These are phyloP conservation scores for Cossypha polioptera DNA, from an alignment of 2,797 vertebrate species.

Conservation along the genomic window DNA sequence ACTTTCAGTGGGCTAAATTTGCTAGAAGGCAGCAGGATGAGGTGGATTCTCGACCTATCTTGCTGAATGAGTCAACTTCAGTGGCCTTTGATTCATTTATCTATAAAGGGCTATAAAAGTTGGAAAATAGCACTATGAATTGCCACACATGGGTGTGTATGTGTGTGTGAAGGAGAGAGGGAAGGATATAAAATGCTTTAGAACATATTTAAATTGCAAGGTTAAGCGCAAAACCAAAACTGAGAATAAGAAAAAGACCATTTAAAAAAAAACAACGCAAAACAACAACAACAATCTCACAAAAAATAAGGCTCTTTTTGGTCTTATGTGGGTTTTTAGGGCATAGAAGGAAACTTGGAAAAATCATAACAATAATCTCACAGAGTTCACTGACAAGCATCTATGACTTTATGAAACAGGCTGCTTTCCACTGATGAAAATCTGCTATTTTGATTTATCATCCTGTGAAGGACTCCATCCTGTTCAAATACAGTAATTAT, in stretches of 20 bases:
- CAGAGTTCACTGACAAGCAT: background rate
- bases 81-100: background rate
- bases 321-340: background rate
- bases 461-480: background rate
- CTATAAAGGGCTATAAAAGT: background rate
- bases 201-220: background rate
- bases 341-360: background rate
- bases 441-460: background rate
- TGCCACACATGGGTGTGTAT: background rate
- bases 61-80: background rate
- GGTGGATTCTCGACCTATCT: background rate
- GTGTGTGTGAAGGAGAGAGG: background rate
- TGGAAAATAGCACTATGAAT: background rate
- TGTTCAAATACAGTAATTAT: background rate
- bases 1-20: background rate
- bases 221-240: background rate
- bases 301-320: background rate
- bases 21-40: background rate
- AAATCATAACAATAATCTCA: background rate
- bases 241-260: fast-evolving
- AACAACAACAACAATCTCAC: background rate
- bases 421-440: background rate
- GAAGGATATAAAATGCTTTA: background rate
- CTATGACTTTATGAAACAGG: background rate
- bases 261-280: background rate